Evolutionary conservation across 2,797 vertebrate genomes (phyloP), one percentile per base, ranked within the genome.

Genomic region (Eremophila alpestris): DNA sequence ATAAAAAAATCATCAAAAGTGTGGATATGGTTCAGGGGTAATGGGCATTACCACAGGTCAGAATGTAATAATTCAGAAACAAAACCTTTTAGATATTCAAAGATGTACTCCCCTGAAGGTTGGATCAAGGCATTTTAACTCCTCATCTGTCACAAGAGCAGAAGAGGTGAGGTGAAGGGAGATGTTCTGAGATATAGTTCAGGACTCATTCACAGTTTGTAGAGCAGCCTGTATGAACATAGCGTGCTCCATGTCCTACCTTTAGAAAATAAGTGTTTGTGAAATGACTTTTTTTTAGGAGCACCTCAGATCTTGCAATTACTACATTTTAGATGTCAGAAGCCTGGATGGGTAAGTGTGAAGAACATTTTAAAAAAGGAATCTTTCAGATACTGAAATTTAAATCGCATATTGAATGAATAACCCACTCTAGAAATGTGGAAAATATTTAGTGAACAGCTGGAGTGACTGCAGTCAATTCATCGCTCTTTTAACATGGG

Each of bases 391-490:
- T 76, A 93, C 41, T 83, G 87, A 78, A 91, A 87, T 88, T 91
- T 67, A 76, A 90, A 85, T 81, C 22, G 34, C 27, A 38, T 70
- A 26, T 3, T 73, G 87, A 90, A 88, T 93, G 94, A 96, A 96
- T 92, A 94, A 95, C 88, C 63, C 73, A 67, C 94, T 90, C 79
- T n/a, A 91, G 63, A 97, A 82, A 88, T 67, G 59, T 86, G 70
- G 52, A 74, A 96, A 94, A 94, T 93, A 91, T 84, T 90, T 93
- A 89, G 55, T 93, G 95, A 97, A 89, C 92, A 94, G 93, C 94
- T 97, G 95, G 94, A 96, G 89, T 89, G 84, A 86, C 93, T 96
- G 75, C 69, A 91, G 90, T 96, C 12, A 19, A 94, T 97, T 95
- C 91, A 89, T 93, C 55, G 1, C 73, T 74, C 71, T 94, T 94